phyloP scores from a whole-genome alignment of 2,797 vertebrate genomes.

The Odontamblyopus rebecca region DNA sequence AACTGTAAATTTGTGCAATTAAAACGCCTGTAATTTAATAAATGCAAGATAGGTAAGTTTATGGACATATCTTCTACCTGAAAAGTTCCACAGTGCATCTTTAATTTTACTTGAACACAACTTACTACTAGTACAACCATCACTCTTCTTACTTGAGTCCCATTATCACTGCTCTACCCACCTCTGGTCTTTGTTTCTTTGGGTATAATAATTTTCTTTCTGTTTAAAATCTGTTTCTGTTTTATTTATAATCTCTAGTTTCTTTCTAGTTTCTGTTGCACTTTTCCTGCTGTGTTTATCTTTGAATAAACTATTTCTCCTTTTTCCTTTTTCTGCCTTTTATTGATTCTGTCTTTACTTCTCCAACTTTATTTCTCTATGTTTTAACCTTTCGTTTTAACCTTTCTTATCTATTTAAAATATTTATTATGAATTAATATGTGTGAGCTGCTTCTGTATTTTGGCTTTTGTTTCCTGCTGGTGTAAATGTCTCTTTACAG shows the following conservation, averaged over 20 bases:
- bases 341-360: slow-evolving; percentile 22
- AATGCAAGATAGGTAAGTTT: no score
- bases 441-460: slow-evolving; percentile 1
- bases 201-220: slow-evolving; percentile 1
- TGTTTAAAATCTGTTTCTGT: slow-evolving; percentile 8
- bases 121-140: no score
- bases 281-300: slow-evolving; percentile 52
- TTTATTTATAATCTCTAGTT: slow-evolving; percentile 22
- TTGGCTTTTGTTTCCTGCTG: not conserved
- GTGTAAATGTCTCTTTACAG: not conserved
- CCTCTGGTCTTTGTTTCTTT: slow-evolving; percentile 16
- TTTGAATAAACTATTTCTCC: slow-evolving; percentile 58
- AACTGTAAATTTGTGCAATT: not conserved
- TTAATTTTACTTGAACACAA: slow-evolving; percentile 2
- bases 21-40: not conserved
- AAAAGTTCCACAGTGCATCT: not conserved
- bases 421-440: not conserved
- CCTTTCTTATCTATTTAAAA: not conserved
- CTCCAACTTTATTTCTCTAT: not conserved
- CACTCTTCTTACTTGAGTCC: no score
- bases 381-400: not conserved
- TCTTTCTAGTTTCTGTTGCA: slow-evolving; percentile 33
- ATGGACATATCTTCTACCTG: not conserved
- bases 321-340: slow-evolving; percentile 38
- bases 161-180: not conserved